Percentiles rank a stretch among this genome's conserved stretches.
Evolutionary conservation across 1,140 invertebrate species (phyloP).

Genomic region (Contarinia nasturtii): DNA sequence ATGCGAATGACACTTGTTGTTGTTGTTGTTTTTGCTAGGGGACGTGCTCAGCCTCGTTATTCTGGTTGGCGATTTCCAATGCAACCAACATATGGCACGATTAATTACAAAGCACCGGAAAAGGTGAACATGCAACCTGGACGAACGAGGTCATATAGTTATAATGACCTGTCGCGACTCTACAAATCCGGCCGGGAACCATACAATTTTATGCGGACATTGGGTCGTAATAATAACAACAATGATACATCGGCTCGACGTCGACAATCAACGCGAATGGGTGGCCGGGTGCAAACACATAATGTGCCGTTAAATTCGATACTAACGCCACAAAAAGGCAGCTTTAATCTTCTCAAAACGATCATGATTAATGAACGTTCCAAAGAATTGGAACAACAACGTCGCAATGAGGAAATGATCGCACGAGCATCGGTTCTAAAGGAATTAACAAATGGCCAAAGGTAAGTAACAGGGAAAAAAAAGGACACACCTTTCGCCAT

Average conservation of each 20-base stretch:
- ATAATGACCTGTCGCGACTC: background rate
- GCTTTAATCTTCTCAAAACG: constrained; percentile 42
- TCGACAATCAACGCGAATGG: background rate
- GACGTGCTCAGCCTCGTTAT: too few relatives aligned
- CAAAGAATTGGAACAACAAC: constrained; percentile 41
- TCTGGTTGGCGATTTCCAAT: too few relatives aligned
- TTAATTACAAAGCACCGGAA: too few relatives aligned
- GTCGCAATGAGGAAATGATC: constrained; percentile 35
- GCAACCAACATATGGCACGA: too few relatives aligned
- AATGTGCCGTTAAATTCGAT: background rate
- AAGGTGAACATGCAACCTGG: too few relatives aligned
- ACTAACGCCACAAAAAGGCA: constrained; percentile 30
- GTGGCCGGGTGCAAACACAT: constrained; percentile 2
- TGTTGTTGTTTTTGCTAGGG: background rate
- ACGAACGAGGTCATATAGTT: background rate
- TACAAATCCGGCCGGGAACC: constrained; percentile 37
- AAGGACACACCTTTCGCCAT: too few relatives aligned
- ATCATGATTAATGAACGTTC: constrained; percentile 40
- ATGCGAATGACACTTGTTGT: background rate
- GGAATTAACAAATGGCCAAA: constrained; percentile 28
- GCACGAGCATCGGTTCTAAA: constrained; percentile 32
- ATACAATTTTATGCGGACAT: constrained; percentile 29
- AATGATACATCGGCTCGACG: background rate
- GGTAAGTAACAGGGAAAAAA: too few relatives aligned
- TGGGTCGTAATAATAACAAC: background rate